Evolutionary conservation across 2,888 invertebrate species (phyloP).

Genomic region (Eupithecia subumbrata): DNA sequence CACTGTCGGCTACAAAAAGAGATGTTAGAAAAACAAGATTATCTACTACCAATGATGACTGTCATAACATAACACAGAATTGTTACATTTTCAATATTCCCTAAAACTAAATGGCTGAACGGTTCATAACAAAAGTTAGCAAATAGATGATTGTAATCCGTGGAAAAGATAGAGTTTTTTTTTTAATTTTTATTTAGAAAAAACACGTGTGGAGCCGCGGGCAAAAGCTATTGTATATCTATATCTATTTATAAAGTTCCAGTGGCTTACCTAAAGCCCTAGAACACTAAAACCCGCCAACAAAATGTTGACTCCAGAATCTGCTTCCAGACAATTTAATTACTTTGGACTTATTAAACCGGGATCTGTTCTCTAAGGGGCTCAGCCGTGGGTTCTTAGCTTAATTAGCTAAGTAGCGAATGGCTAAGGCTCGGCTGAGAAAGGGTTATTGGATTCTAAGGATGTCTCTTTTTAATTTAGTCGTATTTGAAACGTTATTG

Average conservation of each 20-base stretch:
- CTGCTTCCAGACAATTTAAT: conserved; percentile 30
- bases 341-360: conserved; percentile 32
- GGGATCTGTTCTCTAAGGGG: conserved; percentile 21
- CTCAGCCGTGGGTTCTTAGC: conserved; percentile 13
- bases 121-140: neutral
- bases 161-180: neutral
- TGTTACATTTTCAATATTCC: too few species aligned
- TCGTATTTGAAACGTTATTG: neutral
- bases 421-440: conserved; percentile 10
- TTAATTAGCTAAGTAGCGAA: conserved; percentile 39
- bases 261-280: neutral
- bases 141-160: neutral
- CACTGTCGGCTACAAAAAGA: neutral
- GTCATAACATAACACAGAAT: neutral
- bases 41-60: neutral
- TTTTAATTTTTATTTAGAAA: neutral
- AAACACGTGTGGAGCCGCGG: too few species aligned
- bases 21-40: neutral
- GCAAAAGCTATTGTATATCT: too few species aligned
- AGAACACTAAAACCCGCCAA: conserved; percentile 3
- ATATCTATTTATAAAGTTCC: too few species aligned
- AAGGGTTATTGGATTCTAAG: conserved; percentile 19
- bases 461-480: conserved; percentile 5
- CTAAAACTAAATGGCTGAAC: too few species aligned
- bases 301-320: conserved; percentile 23